Evolutionary conservation across 2,888 invertebrate species (phyloP), one percentile per base, ranked within the genome.

Genomic region (Troides aeacus): DNA sequence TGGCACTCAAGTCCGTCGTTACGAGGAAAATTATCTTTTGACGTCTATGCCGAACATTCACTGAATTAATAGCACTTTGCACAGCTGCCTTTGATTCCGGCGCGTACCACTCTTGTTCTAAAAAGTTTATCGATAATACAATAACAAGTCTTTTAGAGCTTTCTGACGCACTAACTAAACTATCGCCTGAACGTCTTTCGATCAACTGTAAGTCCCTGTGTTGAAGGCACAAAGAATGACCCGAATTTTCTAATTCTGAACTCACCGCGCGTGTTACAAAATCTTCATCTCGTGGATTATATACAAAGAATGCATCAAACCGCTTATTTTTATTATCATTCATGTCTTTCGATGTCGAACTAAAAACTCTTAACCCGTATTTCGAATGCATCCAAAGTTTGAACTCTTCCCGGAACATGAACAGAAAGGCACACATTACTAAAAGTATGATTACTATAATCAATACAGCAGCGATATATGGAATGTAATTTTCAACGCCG

Each of bases 261-360:
- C 90, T 97, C 80, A 93, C 95, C 86, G 92, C 95, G 87, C 89
- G 94, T 85, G 86, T 95, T 93, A 94, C 94, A 81, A 93, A 95
- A 93, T 92, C 95, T 87, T 93, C 96, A 93, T 97, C 97, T 77
- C 96, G 94, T 76, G 95, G 95, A 85, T 96, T 96, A 92, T 97
- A 98, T 73, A 97, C 95, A 83, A 98, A 94, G 90, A 97, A 98
- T 71, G 97, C 97, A 85, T 98, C 97, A 88, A 96, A 97, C 15
- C 96, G 93, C 79, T 96, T 95, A 82, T 96, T 95, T 86, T 93
- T 93, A 79, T 90, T 92, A 78, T 93, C 93, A 78, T 93, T 93
- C 84, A 93, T 89, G 73, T 93, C 92, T 77, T 92, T 89, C 61
- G 93, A 86, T 72, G 90, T 89, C 72, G 94, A 94, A 84, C 94